phyloP scores from a whole-genome alignment of 2,113 vertebrate species.

The Rhinoptilus africanus region DNA sequence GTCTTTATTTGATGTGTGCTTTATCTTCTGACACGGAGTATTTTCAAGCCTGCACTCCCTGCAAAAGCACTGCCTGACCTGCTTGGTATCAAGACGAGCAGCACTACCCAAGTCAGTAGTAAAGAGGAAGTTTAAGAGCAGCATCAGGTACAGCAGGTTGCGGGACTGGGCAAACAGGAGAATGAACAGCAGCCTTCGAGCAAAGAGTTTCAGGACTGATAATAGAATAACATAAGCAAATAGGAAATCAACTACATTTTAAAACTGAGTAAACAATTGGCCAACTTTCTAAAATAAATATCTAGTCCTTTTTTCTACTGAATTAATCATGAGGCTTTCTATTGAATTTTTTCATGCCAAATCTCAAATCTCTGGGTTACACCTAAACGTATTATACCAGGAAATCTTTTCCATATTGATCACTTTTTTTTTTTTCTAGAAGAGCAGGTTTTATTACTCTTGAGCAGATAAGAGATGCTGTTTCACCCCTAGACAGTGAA shows the following conservation, averaged over 20 bases:
- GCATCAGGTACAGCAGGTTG: neutral
- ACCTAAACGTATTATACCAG: neutral
- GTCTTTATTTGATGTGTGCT: neutral
- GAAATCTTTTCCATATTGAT: neutral
- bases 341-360: neutral
- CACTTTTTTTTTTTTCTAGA: neutral
- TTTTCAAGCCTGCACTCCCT: neutral
- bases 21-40: neutral
- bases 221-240: neutral
- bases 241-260: neutral
- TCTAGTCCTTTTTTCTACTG: neutral
- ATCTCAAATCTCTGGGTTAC: neutral
- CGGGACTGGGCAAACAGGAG: neutral
- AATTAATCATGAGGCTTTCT: neutral
- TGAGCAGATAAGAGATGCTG: neutral
- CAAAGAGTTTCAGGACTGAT: neutral
- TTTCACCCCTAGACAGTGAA: neutral
- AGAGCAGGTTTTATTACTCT: neutral
- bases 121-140: neutral
- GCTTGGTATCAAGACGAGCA: accelerated
- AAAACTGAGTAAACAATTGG: neutral
- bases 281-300: neutral
- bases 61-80: neutral
- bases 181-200: neutral
- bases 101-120: accelerated